A percentile compares a stretch with the other conserved stretches of the same genome.
These are phyloP conservation scores for Cynopterus sphinx DNA, from an alignment of 2,797 vertebrate species.

Conservation along the genomic window DNA sequence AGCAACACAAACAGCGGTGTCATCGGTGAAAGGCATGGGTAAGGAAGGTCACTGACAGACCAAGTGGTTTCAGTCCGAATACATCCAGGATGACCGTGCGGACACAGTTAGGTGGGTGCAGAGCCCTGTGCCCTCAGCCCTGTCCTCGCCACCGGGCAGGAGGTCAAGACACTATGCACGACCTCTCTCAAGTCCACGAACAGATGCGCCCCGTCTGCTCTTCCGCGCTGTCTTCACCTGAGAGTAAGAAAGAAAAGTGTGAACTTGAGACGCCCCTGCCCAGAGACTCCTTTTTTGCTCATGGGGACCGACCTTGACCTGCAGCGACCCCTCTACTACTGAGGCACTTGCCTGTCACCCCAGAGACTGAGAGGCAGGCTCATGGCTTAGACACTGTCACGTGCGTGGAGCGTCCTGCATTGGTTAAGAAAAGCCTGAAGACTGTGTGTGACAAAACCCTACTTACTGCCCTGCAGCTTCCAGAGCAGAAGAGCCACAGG, in stretches of 20 bases:
- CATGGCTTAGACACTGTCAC: constrained; percentile 92
- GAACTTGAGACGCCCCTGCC: constrained; percentile 94
- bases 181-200: constrained; percentile 93
- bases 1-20: constrained; percentile 94
- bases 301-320: constrained; percentile 92
- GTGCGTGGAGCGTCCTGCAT: constrained; percentile 91
- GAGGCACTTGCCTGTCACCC: constrained; percentile 87
- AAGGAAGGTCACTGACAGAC: constrained; percentile 93
- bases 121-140: constrained; percentile 93
- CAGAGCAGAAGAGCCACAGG: constrained; percentile 94
- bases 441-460: constrained; percentile 95
- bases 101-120: constrained; percentile 93
- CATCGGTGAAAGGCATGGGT: constrained; percentile 92
- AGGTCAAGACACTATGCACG: constrained; percentile 41
- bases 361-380: constrained; percentile 91
- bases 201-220: constrained; percentile 94
- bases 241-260: constrained; percentile 96
- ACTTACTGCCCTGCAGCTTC: constrained; percentile 91
- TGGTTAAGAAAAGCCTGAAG: constrained; percentile 95
- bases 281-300: constrained; percentile 92
- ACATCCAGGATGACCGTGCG: constrained; percentile 79
- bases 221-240: constrained; percentile 93
- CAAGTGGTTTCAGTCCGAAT: too few species aligned
- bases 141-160: constrained; percentile 94
- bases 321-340: constrained; percentile 90